Conservation (phyloP, 1,140 invertebrate species). For the Trachymyrmex septentrionalis region DNA sequence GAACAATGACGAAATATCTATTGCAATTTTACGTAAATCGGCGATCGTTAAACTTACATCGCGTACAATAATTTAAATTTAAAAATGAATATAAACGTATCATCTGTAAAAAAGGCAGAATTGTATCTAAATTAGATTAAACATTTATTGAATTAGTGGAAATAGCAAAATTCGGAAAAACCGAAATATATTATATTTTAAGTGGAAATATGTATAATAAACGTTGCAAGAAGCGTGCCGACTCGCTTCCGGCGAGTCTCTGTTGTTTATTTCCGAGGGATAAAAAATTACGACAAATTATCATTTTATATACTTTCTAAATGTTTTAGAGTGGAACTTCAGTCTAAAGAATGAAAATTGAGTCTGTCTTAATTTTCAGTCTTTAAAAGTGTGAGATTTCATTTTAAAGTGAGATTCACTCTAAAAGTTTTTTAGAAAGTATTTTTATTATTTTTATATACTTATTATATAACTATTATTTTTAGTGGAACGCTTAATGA, state of each 20-base stretch:
- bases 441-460: neutral
- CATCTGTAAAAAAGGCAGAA: neutral
- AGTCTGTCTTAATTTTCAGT: too few species aligned
- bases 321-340: too few species aligned
- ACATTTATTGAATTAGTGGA: slow-evolving; percentile 4
- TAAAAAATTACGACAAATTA: neutral
- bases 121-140: neutral
- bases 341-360: too few species aligned
- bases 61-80: neutral
- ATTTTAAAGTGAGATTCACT: too few species aligned
- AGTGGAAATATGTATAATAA: neutral
- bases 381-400: too few species aligned
- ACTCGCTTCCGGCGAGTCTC: neutral
- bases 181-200: neutral
- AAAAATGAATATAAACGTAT: neutral
- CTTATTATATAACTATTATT: neutral
- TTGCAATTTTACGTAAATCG: neutral
- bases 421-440: too few species aligned
- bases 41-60: slow-evolving; percentile 9
- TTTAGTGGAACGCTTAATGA: neutral
- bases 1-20: neutral
- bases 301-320: neutral
- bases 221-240: neutral
- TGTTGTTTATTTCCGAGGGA: neutral
- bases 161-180: neutral